Percentiles rank a stretch among this genome's conserved stretches.
Evolutionary conservation across 2,888 invertebrate genomes (phyloP).

Genomic region (Mythimna pallens): DNA sequence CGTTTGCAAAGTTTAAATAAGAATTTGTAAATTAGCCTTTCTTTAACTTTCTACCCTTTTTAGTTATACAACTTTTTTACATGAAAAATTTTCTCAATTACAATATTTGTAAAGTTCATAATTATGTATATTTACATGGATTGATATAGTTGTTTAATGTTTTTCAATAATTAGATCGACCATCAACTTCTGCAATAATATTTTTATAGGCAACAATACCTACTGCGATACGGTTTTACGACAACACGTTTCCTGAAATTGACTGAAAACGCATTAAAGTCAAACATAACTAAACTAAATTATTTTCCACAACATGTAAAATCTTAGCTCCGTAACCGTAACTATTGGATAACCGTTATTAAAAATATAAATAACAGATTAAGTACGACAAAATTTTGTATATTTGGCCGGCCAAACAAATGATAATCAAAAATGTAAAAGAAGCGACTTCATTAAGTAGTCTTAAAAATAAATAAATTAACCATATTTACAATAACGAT

Average conservation of each 20-base stretch:
- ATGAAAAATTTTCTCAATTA: neutral
- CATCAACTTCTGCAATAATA: neutral
- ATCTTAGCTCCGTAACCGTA: no score
- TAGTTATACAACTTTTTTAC: neutral
- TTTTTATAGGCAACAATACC: neutral
- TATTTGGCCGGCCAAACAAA: no score
- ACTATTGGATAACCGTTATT: no score
- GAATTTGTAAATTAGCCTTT: neutral
- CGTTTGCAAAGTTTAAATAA: neutral
- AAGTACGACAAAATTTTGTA: no score
- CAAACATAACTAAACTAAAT: neutral
- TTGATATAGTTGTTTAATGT: neutral
- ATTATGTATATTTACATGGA: no score
- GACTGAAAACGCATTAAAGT: neutral
- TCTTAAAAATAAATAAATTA: no score
- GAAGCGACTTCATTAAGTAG: no score
- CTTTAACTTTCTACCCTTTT: neutral
- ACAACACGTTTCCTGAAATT: constrained; percentile 9
- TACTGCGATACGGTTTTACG: neutral
- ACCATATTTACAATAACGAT: no score
- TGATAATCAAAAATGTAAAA: no score
- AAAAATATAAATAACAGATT: no score
- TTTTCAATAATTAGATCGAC: neutral
- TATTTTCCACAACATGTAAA: neutral
- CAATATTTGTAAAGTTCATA: neutral